Evolutionary conservation across 2,797 vertebrate species (phyloP), one percentile per base, ranked within the genome.

Genomic region (Eulemur rubriventer): DNA sequence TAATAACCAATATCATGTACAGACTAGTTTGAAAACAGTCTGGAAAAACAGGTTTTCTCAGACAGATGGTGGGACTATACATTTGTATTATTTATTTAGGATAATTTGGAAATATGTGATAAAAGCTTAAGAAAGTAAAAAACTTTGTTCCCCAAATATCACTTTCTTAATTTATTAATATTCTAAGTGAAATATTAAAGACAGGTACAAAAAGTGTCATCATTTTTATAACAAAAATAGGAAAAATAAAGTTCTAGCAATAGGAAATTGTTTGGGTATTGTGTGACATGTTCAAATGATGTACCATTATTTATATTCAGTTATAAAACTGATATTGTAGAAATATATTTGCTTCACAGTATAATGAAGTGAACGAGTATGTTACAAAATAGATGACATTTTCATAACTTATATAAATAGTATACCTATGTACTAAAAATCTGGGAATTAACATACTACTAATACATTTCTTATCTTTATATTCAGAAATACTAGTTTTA

Each of bases 51-150:
- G 52, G 10, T 18, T 67, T 96, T 89, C 48, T 91, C 11, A 61
- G 17, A 84, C 8, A 91, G 3, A 35, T 93, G 18, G 10, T 81
- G 26, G 28, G 1, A 30, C 28, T 33, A 52, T 55, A 78, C 9
- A 85, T 76, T 96, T 89, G 18, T 91, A 43, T 59, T 69, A 59
- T 13, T 87, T 91, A 46, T 63, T 96, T 83, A 72, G 48, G 16
- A 76, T 95, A 72, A 92, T 67, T 90, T 96, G 9, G 24, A 79
- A 95, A 78, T 88, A 78, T 14, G 38, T 85, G 9, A 69, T 81
- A 91, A 94, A 96, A 96, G 7, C 18, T 41, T 65, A 92, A 55
- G 38, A 95, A 89, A 48, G 4, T 57, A 96, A 65, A 89, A 65
- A n/a, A 2, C 2, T 43, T 89, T 69, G 16, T 69, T 84, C 38